Base-by-base conservation (phyloP, 2,888 invertebrate species). In the Microplitis deprimator region DNA sequence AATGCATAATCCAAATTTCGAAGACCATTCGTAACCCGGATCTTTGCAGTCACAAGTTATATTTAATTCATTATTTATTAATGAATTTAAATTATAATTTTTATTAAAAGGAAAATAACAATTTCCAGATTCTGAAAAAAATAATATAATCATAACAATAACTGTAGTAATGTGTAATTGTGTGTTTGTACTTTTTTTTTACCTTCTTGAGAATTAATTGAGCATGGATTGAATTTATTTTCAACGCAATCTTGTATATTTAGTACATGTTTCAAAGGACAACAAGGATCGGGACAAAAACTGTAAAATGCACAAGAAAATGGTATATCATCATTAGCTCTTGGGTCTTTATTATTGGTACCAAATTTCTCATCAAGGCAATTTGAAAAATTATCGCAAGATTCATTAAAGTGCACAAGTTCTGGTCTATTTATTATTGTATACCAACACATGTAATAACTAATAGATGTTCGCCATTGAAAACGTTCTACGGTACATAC, bases 391-490 rank as follows among this genome's bases (percentile, higher is more conserved):
- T 94, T 93, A 84, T 93, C 93, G 84, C 94, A 94, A 6, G 88
- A 84, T 82, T 93, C 93, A 0, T 91, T 91, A 62, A 94, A 88
- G 85, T 91, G 90, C 13, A 90, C 89, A 78, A 94, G 86, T 71
- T 91, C 90, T 5, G 91, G 90, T 17, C 84, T 89, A 79, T 91
- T 91, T 69, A 91, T 88, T 92, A 93, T 92, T 16, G 93, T 92
- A 84, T 92, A 94, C 92, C 92, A 93, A 83, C 94, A 94, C 93
- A 94, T 93, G 87, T 91, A 94, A 87, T 93, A 94, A 81, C 92
- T 92, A 0, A 93, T 93, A 0, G 93, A 91, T 0, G 91, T 91
- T 62, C 93, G 89, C 93, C 93, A 94, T 83, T 92, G 92, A 84
- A 92, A 93, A 75, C 92, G 90, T 84, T 93, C 93, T 87, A 78